A percentile compares a stretch with the other conserved stretches of the same genome.
These are phyloP conservation scores for Proterorhinus semilunaris DNA, from an alignment of 2,113 vertebrate genomes.

Conservation along the genomic window DNA sequence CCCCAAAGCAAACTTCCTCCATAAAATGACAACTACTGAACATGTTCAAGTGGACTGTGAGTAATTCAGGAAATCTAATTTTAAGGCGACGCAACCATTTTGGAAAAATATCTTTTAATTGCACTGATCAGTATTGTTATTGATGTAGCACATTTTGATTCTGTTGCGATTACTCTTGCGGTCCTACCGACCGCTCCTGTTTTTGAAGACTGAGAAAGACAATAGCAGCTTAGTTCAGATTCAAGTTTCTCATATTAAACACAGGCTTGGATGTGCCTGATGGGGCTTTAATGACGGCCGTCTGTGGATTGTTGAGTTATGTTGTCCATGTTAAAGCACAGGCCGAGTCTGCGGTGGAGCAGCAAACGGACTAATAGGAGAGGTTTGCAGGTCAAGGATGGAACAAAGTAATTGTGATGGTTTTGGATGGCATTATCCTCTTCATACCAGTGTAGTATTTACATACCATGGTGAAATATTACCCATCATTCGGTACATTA, in stretches of 20 bases:
- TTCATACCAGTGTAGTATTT: conserved; percentile 25
- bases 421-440: conserved; percentile 11
- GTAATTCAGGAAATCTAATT: conserved; percentile 1
- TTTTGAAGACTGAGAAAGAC: conserved; percentile 22
- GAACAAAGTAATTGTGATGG: conserved; percentile 19
- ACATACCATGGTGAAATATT: conserved; percentile 24
- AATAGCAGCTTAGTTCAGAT: conserved; percentile 48
- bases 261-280: conserved; percentile 37
- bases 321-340: conserved; percentile 18
- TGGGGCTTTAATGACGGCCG: conserved; percentile 51
- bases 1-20: conserved; percentile 13
- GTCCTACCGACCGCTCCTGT: background rate
- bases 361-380: conserved; percentile 20
- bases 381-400: conserved; percentile 14
- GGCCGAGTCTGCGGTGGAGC: conserved; percentile 17
- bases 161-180: no score
- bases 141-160: no score
- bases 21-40: conserved; percentile 4
- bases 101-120: no score
- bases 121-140: no score
- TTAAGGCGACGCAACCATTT: background rate
- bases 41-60: background rate
- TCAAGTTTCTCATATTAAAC: conserved; percentile 49
- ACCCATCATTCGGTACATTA: background rate
- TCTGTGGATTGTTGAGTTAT: conserved; percentile 40